Evolutionary conservation across 2,797 vertebrate species (phyloP).

Genomic region (Pteronotus mesoamericanus): DNA sequence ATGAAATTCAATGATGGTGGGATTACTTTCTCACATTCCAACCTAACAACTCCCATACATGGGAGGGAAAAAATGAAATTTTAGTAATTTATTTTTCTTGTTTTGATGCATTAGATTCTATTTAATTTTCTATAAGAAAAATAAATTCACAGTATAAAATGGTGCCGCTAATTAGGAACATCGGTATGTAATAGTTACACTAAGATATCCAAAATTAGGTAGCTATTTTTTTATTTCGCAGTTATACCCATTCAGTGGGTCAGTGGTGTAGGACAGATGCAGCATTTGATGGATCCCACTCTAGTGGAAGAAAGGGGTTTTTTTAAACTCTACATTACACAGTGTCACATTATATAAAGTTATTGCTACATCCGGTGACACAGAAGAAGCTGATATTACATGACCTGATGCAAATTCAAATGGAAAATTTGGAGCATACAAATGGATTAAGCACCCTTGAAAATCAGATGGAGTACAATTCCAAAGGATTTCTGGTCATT

Average conservation of each 20-base stretch:
- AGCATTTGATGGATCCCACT: background rate
- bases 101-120: background rate
- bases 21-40: background rate
- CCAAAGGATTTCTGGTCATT: constrained; percentile 53
- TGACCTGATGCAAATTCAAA: constrained; percentile 59
- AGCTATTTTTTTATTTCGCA: constrained; percentile 7
- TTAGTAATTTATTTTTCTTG: background rate
- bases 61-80: background rate
- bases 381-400: constrained; percentile 63
- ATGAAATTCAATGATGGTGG: background rate
- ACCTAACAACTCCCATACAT: background rate
- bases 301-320: constrained; percentile 29
- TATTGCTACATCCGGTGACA: constrained; percentile 57
- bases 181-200: background rate
- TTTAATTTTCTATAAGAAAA: background rate
- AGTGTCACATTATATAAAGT: constrained; percentile 54
- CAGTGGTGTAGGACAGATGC: background rate
- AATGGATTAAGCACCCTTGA: constrained; percentile 60
- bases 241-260: background rate
- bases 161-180: background rate
- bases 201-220: background rate
- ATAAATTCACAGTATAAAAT: background rate
- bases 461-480: constrained; percentile 57
- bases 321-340: constrained; percentile 50
- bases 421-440: constrained; percentile 68